Evolutionary conservation across 2,888 invertebrate species (phyloP).

Genomic region (Ochropacha duplaris): DNA sequence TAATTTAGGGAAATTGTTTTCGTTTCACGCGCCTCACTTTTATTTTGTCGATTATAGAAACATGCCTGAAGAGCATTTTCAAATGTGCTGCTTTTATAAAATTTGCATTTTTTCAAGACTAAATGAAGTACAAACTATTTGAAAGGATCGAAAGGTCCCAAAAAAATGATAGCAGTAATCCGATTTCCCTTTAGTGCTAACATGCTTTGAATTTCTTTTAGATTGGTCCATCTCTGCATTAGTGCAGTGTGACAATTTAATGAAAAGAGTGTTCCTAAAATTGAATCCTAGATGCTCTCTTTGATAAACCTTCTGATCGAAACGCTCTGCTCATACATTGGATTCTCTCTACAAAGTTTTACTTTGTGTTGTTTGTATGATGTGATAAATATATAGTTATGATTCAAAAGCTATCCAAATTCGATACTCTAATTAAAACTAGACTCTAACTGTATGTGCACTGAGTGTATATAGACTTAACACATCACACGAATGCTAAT

Average conservation of each 20-base stretch:
- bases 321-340: not conserved
- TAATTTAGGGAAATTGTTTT: not conserved
- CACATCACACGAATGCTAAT: conserved; percentile 4
- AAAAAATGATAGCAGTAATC: not conserved
- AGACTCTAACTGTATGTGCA: not conserved
- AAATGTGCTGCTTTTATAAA: not conserved
- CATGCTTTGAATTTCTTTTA: not conserved
- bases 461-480: not conserved
- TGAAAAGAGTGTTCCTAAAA: not conserved
- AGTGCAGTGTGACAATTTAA: not conserved
- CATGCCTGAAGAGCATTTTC: not conserved
- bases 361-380: too few species aligned
- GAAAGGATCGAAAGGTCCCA: not conserved
- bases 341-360: not conserved
- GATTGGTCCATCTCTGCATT: not conserved
- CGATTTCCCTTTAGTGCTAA: not conserved
- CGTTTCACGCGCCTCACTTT: not conserved
- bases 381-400: too few species aligned
- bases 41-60: not conserved
- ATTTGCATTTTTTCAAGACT: not conserved
- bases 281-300: not conserved
- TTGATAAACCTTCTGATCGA: not conserved
- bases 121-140: not conserved
- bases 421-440: not conserved
- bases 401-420: not conserved